Percentiles rank a stretch among this genome's conserved stretches.
These are phyloP conservation scores for Glossosoma conforme DNA, from an alignment of 1,140 invertebrate species.

Conservation along the genomic window DNA sequence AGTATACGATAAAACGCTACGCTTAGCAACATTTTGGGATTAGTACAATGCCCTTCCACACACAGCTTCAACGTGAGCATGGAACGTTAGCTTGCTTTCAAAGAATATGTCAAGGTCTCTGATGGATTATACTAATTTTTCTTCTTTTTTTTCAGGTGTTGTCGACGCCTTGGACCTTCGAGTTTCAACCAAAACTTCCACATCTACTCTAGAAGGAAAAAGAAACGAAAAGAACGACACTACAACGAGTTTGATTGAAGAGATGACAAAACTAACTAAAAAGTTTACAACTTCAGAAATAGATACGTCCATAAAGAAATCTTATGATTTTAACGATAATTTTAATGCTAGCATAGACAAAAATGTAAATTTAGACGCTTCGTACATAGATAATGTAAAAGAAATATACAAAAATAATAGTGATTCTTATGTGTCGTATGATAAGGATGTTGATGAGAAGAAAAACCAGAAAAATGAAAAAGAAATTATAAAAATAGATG, in stretches of 20 bases:
- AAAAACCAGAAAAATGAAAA: too few species aligned
- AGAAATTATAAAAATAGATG: too few species aligned
- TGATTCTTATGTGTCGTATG: neutral
- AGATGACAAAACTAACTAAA: neutral
- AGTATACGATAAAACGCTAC: too few species aligned
- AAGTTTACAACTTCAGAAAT: constrained; percentile 9
- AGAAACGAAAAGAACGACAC: constrained; percentile 20
- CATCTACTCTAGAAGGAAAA: constrained; percentile 14
- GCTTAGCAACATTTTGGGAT: too few species aligned
- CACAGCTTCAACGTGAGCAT: too few species aligned
- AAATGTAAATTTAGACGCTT: constrained; percentile 8
- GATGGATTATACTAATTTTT: too few species aligned
- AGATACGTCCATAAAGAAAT: constrained; percentile 27
- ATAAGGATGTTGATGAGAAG: neutral
- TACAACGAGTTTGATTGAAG: neutral
- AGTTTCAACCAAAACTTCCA: too few species aligned
- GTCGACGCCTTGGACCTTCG: too few species aligned
- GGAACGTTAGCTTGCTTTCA: too few species aligned
- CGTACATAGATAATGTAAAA: constrained; percentile 7
- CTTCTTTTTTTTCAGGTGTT: too few species aligned
- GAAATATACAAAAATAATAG: constrained; percentile 8
- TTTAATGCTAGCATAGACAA: constrained; percentile 10
- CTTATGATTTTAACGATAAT: constrained; percentile 27
- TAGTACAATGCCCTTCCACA: too few species aligned
- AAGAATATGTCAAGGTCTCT: too few species aligned